These are phyloP conservation scores for Hestina assimilis DNA, from an alignment of 1,140 invertebrate species.

Conservation along the genomic window DNA sequence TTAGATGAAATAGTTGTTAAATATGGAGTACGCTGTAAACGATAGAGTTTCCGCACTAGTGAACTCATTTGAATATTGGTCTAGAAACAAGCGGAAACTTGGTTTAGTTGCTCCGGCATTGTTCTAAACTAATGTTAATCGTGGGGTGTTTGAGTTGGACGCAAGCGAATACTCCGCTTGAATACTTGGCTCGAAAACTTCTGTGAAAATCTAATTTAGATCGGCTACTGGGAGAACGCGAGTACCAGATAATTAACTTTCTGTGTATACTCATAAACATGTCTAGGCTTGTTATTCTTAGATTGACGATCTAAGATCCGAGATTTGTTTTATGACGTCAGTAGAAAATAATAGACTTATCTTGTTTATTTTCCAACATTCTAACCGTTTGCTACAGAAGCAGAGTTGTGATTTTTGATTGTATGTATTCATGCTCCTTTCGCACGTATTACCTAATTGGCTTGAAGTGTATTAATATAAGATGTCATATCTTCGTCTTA, in stretches of 20 bases:
- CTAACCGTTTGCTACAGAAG: no score
- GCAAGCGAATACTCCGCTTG: constrained; percentile 35
- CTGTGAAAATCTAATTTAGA: constrained; percentile 56
- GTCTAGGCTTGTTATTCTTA: constrained; percentile 43
- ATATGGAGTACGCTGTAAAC: constrained; percentile 31
- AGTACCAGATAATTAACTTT: constrained; percentile 54
- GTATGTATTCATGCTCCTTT: no score
- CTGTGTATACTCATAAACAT: constrained; percentile 49
- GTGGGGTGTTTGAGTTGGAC: constrained; percentile 56
- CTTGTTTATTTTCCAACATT: no score
- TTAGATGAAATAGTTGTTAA: constrained; percentile 1
- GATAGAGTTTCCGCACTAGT: constrained; percentile 51
- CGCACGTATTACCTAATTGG: no score
- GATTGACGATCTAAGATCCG: constrained; percentile 24
- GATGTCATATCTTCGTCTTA: no score
- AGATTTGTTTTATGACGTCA: background rate
- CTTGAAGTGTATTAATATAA: no score
- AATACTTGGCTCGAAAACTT: constrained; percentile 51
- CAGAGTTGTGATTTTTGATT: no score
- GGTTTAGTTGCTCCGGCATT: constrained; percentile 50
- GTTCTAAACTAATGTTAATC: constrained; percentile 68
- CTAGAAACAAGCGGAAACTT: constrained; percentile 49
- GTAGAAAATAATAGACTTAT: no score
- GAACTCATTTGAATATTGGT: constrained; percentile 66
- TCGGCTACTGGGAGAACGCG: constrained; percentile 32